These are phyloP conservation scores for Chaetorhynchus papuensis DNA, from an alignment of 2,113 vertebrate species.

Conservation along the genomic window DNA sequence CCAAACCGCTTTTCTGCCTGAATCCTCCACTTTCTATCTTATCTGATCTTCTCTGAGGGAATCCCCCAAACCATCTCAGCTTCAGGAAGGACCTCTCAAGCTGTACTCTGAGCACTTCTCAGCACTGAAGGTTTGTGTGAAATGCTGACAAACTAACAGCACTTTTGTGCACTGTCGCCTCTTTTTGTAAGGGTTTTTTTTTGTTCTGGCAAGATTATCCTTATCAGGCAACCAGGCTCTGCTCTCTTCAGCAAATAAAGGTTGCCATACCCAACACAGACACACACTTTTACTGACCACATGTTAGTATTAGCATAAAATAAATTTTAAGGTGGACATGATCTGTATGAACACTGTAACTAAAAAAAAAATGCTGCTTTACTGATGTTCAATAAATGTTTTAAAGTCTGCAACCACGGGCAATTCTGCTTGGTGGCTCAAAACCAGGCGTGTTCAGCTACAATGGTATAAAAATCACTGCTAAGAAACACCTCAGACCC, in stretches of 20 bases:
- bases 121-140: not conserved
- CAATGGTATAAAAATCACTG: not conserved
- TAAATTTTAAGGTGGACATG: not conserved
- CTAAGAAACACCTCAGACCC: not conserved
- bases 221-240: not conserved
- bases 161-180: not conserved
- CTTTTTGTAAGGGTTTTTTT: not conserved
- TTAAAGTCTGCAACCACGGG: not conserved
- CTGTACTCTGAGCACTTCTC: not conserved
- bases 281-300: not conserved
- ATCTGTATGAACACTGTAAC: not conserved
- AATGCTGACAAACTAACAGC: not conserved
- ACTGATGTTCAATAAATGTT: not conserved
- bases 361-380: not conserved
- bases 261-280: not conserved
- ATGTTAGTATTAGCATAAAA: not conserved
- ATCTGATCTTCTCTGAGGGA: slow-evolving; percentile 61
- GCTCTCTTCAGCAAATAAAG: not conserved
- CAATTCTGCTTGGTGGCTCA: not conserved
- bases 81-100: slow-evolving; percentile 6
- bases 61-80: not conserved
- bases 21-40: slow-evolving; percentile 40
- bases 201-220: not conserved
- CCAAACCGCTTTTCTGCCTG: slow-evolving; percentile 46
- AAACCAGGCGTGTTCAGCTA: not conserved